Conservation (phyloP, 2,797 vertebrate genomes). For the Phrynocephalus guinanensis region DNA sequence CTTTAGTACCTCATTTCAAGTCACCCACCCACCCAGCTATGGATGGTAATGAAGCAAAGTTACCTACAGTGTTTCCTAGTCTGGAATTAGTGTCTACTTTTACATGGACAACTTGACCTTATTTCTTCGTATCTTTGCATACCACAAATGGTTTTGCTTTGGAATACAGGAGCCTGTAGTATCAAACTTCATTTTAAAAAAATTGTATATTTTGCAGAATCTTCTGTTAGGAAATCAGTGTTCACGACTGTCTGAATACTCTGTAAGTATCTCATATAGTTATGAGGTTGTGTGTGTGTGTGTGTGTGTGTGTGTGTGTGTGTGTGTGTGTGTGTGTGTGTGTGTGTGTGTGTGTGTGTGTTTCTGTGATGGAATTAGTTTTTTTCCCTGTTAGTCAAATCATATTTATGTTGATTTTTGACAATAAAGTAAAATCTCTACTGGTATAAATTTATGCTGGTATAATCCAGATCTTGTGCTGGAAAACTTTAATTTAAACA, state of each 20-base stretch:
- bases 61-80: neutral
- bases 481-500: too few relatives aligned
- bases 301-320: too few relatives aligned
- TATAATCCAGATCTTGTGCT: too few relatives aligned
- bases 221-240: conserved; percentile 35
- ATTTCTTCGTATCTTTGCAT: neutral
- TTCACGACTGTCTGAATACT: neutral
- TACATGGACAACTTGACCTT: neutral
- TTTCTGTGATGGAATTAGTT: neutral
- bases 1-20: neutral
- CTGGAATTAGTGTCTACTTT: neutral
- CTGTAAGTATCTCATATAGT: neutral
- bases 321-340: too few relatives aligned
- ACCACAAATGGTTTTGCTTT: neutral
- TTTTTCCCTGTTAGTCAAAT: neutral
- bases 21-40: neutral
- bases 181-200: too few relatives aligned
- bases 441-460: too few relatives aligned
- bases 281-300: neutral
- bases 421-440: neutral
- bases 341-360: too few relatives aligned
- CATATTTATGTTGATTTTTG: neutral
- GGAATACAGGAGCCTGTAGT: neutral
- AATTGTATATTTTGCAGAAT: neutral
- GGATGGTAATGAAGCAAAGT: neutral